phyloP scores from a whole-genome alignment of 2,888 invertebrate species.

The Lasioglossum oenotherae region DNA sequence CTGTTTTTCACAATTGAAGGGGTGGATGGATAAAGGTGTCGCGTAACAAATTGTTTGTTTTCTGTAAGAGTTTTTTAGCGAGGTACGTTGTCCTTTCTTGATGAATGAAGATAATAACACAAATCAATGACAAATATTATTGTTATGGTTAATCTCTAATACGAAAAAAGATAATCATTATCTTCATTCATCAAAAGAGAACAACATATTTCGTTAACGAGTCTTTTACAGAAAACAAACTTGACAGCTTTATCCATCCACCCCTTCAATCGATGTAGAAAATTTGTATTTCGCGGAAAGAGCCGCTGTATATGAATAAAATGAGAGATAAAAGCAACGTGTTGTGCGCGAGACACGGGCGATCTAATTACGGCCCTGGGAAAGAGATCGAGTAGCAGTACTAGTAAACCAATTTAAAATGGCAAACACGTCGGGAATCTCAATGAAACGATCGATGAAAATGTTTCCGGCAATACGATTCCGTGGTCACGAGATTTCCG shows the following conservation, averaged over 20 bases:
- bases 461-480: conserved; percentile 17
- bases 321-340: background rate
- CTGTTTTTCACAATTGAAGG: background rate
- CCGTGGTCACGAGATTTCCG: conserved; percentile 24
- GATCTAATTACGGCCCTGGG: conserved; percentile 7
- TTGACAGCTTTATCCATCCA: no score
- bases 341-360: background rate
- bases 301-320: background rate
- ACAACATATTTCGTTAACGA: no score
- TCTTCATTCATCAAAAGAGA: no score
- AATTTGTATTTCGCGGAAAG: background rate
- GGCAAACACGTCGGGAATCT: background rate
- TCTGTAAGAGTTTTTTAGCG: no score
- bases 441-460: conserved; percentile 22
- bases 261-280: background rate
- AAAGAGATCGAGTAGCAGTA: background rate
- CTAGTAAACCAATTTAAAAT: conserved; percentile 17
- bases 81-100: no score
- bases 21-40: no score
- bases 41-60: no score
- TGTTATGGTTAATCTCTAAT: no score
- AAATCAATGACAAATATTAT: no score
- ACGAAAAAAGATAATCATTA: no score
- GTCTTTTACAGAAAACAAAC: no score
- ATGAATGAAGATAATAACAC: no score